Evolutionary conservation across 1,140 invertebrate species (phyloP).

Genomic region (Drosophila teissieri): DNA sequence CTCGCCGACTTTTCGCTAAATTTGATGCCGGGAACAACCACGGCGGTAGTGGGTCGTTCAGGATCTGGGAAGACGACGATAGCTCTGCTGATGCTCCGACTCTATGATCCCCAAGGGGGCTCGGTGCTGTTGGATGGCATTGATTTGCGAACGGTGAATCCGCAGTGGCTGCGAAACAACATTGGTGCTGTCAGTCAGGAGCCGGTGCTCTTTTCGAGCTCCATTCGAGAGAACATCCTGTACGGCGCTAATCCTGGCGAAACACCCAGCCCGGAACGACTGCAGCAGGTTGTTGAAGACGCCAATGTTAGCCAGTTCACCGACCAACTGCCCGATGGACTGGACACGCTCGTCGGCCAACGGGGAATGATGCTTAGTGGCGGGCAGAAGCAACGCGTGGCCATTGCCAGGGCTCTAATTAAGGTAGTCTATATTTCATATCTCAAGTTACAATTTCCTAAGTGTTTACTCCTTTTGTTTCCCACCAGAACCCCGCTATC

Average conservation of each 20-base stretch:
- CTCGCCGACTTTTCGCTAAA: conserved; percentile 89
- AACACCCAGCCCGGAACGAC: conserved; percentile 85
- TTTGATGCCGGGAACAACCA: conserved; percentile 89
- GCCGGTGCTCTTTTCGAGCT: conserved; percentile 92
- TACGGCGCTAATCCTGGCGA: conserved; percentile 89
- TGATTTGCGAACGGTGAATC: conserved; percentile 88
- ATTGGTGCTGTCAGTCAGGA: conserved; percentile 93
- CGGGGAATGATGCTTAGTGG: conserved; percentile 92
- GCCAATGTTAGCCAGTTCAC: conserved; percentile 95
- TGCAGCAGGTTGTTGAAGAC: conserved; percentile 87
- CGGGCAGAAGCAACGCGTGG: conserved; percentile 94
- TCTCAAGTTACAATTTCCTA: too few relatives aligned
- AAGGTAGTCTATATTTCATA: conserved; percentile 86
- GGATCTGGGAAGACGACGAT: conserved; percentile 95
- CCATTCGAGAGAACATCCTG: conserved; percentile 93
- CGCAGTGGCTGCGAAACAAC: conserved; percentile 89
- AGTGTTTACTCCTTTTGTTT: conserved; percentile 14
- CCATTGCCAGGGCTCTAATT: conserved; percentile 95
- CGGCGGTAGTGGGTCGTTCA: conserved; percentile 92
- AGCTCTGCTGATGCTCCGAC: conserved; percentile 90
- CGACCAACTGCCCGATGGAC: conserved; percentile 88
- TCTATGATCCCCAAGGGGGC: conserved; percentile 92
- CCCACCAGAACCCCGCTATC: conserved; percentile 91
- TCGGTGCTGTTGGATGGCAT: conserved; percentile 88
- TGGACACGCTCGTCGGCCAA: conserved; percentile 92